phyloP scores from a whole-genome alignment of 2,113 vertebrate genomes.

The Takifugu flavidus region DNA sequence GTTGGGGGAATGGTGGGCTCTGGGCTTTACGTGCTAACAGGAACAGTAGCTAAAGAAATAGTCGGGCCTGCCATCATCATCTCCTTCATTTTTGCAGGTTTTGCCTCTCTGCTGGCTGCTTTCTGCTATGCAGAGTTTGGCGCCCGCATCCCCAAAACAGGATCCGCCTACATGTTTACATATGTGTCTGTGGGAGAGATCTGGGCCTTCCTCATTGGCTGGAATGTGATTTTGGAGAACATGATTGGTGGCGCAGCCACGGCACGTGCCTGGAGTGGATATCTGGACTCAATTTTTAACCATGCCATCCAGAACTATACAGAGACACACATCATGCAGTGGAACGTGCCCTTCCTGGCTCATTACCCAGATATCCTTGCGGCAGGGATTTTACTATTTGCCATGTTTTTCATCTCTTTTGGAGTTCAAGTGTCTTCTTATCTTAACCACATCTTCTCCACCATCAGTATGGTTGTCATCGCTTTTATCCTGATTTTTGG shows the following conservation, averaged over 20 bases:
- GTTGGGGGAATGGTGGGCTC: constrained; percentile 94
- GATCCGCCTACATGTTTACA: constrained; percentile 97
- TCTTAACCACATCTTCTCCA: constrained; percentile 91
- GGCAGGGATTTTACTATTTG: constrained; percentile 82
- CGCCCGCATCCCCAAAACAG: constrained; percentile 88
- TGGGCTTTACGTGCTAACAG: constrained; percentile 90
- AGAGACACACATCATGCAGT: constrained; percentile 81
- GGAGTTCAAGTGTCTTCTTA: constrained; percentile 92
- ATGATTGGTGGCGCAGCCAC: constrained; percentile 91
- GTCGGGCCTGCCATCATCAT: constrained; percentile 85
- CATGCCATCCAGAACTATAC: constrained; percentile 92
- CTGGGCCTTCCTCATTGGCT: constrained; percentile 97
- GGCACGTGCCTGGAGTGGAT: constrained; percentile 93
- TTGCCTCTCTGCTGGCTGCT: constrained; percentile 89
- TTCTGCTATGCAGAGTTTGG: constrained; percentile 96
- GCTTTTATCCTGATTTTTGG: constrained; percentile 89
- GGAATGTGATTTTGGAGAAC: constrained; percentile 94
- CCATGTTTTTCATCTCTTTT: constrained; percentile 87
- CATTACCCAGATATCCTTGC: constrained; percentile 90
- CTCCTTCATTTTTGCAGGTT: constrained; percentile 85
- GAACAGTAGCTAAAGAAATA: constrained; percentile 89
- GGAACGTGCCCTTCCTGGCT: constrained; percentile 88
- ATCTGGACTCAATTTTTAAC: constrained; percentile 91
- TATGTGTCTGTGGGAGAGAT: constrained; percentile 92
- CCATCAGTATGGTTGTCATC: constrained; percentile 83